Evolutionary conservation across 2,888 invertebrate genomes (phyloP).

Genomic region (Eristalis intricaria): DNA sequence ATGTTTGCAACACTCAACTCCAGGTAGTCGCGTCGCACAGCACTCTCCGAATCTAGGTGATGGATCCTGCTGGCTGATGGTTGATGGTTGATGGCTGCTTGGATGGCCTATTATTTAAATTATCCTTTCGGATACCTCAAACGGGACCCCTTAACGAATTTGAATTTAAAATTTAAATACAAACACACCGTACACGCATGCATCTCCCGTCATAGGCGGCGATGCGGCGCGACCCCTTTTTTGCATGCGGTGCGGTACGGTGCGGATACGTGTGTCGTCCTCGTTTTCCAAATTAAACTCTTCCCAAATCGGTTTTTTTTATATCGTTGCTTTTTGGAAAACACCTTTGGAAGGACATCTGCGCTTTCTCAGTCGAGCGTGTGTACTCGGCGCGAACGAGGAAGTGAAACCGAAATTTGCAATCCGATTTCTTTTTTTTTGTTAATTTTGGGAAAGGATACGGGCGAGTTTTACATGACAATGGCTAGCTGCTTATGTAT

Average conservation of each 20-base stretch:
- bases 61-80: conserved; percentile 27
- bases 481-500: conserved; percentile 41
- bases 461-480: conserved; percentile 59
- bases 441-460: conserved; percentile 40
- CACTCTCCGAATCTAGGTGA: conserved; percentile 53
- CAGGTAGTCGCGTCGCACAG: conserved; percentile 55
- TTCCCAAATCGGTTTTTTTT: conserved; percentile 49
- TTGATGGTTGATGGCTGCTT: conserved; percentile 41
- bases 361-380: conserved; percentile 74
- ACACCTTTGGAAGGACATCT: conserved; percentile 79
- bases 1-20: neutral
- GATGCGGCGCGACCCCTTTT: conserved; percentile 73
- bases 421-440: conserved; percentile 52
- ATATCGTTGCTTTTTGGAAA: conserved; percentile 52
- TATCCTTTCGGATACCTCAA: conserved; percentile 62
- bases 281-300: conserved; percentile 71
- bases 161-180: conserved; percentile 70
- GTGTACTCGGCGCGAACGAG: conserved; percentile 43
- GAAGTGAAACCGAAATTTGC: conserved; percentile 73
- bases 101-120: conserved; percentile 70
- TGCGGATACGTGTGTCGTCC: conserved; percentile 67
- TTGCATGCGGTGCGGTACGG: conserved; percentile 68
- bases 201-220: neutral
- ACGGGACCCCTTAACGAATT: conserved; percentile 62
- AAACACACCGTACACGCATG: conserved; percentile 42